These are phyloP conservation scores for Psix sp. DNA, from an alignment of 1,140 invertebrate genomes.

Conservation along the genomic window DNA sequence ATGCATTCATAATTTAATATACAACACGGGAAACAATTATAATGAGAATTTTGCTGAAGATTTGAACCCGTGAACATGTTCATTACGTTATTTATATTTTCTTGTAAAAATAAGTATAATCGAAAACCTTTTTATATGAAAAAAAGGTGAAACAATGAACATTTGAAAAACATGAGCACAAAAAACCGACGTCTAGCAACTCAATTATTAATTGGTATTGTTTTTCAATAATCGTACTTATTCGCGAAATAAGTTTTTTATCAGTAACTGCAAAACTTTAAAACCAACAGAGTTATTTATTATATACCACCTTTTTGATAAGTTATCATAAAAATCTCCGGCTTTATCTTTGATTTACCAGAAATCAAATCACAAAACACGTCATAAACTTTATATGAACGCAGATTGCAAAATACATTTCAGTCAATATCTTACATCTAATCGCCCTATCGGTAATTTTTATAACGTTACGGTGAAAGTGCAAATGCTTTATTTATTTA, in stretches of 20 bases:
- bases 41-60: conserved; percentile 14
- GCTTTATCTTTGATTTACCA: conserved; percentile 4
- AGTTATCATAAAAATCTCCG: neutral
- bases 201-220: neutral
- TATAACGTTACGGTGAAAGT: neutral
- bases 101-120: no score
- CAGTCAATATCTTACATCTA: conserved; percentile 16
- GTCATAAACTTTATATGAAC: conserved; percentile 10
- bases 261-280: neutral
- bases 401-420: conserved; percentile 7
- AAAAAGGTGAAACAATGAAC: no score
- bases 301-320: no score
- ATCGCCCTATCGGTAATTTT: conserved; percentile 7
- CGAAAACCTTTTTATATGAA: no score
- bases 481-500: neutral
- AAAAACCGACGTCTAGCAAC: no score
- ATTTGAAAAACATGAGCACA: no score
- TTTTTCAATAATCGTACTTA: neutral
- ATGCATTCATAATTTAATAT: conserved; percentile 13
- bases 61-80: neutral
- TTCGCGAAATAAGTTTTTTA: neutral
- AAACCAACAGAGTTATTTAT: conserved; percentile 1
- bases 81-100: no score
- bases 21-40: conserved; percentile 4
- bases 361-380: conserved; percentile 17